These are phyloP conservation scores for Cherax destructor DNA, from an alignment of 1,140 invertebrate species.

Conservation along the genomic window DNA sequence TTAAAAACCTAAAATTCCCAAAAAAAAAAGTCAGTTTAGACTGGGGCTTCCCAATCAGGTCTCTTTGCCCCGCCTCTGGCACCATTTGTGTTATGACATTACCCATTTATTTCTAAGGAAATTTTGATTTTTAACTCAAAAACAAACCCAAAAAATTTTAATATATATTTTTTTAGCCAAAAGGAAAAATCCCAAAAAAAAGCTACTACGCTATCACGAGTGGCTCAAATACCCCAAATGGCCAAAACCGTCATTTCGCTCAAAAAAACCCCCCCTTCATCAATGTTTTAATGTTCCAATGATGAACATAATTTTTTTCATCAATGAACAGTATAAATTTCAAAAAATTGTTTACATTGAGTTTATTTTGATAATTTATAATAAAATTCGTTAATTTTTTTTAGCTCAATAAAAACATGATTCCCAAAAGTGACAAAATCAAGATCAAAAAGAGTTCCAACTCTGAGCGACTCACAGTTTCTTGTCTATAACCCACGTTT, in stretches of 20 bases:
- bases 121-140: not conserved
- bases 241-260: not conserved
- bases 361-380: not conserved
- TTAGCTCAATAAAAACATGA: not conserved
- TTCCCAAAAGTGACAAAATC: not conserved
- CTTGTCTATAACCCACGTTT: not conserved
- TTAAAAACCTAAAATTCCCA: too few relatives aligned
- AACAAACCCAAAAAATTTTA: not conserved
- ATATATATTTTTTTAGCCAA: not conserved
- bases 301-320: not conserved
- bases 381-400: not conserved
- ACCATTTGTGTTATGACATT: conserved; percentile 52
- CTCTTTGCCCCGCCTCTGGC: conserved; percentile 5
- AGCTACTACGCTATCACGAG: not conserved
- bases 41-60: conserved; percentile 34
- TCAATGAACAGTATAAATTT: not conserved
- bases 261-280: not conserved
- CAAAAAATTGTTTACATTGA: not conserved
- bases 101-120: conserved; percentile 27
- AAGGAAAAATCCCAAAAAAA: not conserved
- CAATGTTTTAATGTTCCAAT: not conserved
- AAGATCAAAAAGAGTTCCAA: not conserved
- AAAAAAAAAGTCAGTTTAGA: conserved; percentile 1
- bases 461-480: not conserved
- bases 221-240: not conserved